Base-by-base conservation (phyloP, 2,113 vertebrate genomes). In the Agapornis roseicollis region DNA sequence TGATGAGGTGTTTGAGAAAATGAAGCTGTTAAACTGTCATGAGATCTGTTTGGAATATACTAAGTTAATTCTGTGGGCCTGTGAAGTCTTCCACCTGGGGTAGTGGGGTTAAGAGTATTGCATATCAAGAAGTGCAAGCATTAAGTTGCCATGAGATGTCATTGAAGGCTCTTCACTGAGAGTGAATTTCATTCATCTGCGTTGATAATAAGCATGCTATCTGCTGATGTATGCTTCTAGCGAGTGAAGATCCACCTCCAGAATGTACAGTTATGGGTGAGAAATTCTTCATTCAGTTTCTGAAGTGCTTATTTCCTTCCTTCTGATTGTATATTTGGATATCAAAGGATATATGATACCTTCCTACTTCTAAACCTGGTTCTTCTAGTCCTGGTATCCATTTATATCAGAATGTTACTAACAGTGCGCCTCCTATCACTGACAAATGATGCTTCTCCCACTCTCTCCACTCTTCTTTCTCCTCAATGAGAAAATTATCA, bases 191-290 rank as follows among this genome's bases (percentile, higher is more conserved):
- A 7, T 60, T 39, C 25, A 20, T 24, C 52, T 61, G 23, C 1
- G 0, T 1, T 18, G 44, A 17, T 41, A 39, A 52, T 10, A 18
- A 60, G 24, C 31, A 11, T 2, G 0, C 4, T 27, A 2, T 25
- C 29, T 80, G 69, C 58, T 53, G 50, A 47, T 29, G 63, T 27
- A 8, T 11, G 0, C 14, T 27, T 25, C 27, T 10, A 17, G 55
- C n/a, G 41, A 23, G 23, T 37, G 49, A 60, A 28, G 31, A 31
- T 79, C 35, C 3, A 0, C 46, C 41, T 37, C 63, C 73, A 60
- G 63, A 39, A 39, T 2, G 2, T 33, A 10, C 2, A 29, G 9
- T 13, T 49, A 10, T 4, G 24, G 15, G 31, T 11, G 44, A 71
- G 56, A 55, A 50, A 22, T 8, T 46, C 64, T n/a, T 84, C 18